These are phyloP conservation scores for Takifugu bimaculatus DNA, from an alignment of 2,113 vertebrate genomes.

Conservation along the genomic window DNA sequence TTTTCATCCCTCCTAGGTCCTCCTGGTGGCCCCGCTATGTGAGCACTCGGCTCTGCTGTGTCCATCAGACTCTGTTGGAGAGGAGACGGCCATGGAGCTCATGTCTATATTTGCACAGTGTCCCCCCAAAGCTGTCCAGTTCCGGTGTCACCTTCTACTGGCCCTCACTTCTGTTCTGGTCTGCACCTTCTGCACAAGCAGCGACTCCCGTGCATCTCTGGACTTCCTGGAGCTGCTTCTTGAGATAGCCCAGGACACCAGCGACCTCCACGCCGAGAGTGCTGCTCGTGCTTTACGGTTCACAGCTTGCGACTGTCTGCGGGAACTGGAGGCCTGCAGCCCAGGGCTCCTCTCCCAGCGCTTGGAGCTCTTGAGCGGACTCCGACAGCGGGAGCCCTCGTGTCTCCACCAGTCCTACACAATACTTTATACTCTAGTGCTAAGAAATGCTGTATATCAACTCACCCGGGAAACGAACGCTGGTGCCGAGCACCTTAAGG, in stretches of 20 bases:
- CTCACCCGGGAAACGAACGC: slow-evolving; percentile 53
- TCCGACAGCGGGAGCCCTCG: slow-evolving; percentile 71
- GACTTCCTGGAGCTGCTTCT: slow-evolving; percentile 79
- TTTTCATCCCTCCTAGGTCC: no score
- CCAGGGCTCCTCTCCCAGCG: slow-evolving; percentile 78
- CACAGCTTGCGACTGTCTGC: slow-evolving; percentile 80
- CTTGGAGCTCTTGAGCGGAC: slow-evolving; percentile 72
- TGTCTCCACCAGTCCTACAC: slow-evolving; percentile 74
- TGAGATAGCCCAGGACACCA: slow-evolving; percentile 64
- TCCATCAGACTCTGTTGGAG: no score
- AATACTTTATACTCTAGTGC: slow-evolving; percentile 70
- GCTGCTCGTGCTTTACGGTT: slow-evolving; percentile 60
- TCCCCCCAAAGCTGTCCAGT: slow-evolving; percentile 58
- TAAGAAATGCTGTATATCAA: slow-evolving; percentile 76
- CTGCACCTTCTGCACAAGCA: slow-evolving; percentile 66
- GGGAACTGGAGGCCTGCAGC: slow-evolving; percentile 80
- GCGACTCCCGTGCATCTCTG: slow-evolving; percentile 53
- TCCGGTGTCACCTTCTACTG: slow-evolving; percentile 78
- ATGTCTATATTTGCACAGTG: slow-evolving; percentile 75
- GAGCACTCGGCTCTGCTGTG: no score
- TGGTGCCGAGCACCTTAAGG: slow-evolving; percentile 63
- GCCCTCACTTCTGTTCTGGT: slow-evolving; percentile 75
- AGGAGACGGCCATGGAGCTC: slow-evolving; percentile 75
- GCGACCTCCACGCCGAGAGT: slow-evolving; percentile 54
- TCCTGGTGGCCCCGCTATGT: no score